Evolutionary conservation across 1,140 invertebrate species (phyloP).

Genomic region (Orchestia grillus): DNA sequence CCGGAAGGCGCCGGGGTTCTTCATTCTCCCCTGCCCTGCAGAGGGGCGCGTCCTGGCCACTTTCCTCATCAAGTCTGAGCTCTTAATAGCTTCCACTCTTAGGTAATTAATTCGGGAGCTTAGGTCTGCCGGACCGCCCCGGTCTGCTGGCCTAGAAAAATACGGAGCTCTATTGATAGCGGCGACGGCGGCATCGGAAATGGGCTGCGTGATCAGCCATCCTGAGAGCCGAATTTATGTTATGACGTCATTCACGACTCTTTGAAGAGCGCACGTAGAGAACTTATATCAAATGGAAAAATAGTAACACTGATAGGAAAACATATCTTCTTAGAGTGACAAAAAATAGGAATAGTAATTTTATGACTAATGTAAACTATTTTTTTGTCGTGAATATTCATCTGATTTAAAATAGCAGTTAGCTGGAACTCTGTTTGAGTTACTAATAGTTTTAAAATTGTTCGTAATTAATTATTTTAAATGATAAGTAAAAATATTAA

Average conservation of each 20-base stretch:
- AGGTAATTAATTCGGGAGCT: conserved; percentile 39
- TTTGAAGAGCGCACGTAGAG: background rate
- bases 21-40: background rate
- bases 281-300: background rate
- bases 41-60: background rate
- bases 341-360: background rate
- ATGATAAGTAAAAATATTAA: too few species aligned
- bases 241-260: background rate
- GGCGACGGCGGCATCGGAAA: background rate
- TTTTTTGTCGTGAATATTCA: too few species aligned
- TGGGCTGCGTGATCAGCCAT: background rate
- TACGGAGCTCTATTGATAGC: background rate
- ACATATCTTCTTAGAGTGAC: background rate
- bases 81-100: conserved; percentile 30
- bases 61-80: conserved; percentile 27
- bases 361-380: too few species aligned
- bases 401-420: too few species aligned
- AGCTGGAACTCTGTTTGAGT: too few species aligned
- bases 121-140: background rate
- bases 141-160: background rate
- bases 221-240: background rate
- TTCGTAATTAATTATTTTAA: too few species aligned
- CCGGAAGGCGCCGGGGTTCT: background rate
- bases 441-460: too few species aligned
- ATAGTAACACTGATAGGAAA: background rate